Evolutionary conservation across 2,113 vertebrate species (phyloP).

Genomic region (Sinocyclocheilus maitianheensis): DNA sequence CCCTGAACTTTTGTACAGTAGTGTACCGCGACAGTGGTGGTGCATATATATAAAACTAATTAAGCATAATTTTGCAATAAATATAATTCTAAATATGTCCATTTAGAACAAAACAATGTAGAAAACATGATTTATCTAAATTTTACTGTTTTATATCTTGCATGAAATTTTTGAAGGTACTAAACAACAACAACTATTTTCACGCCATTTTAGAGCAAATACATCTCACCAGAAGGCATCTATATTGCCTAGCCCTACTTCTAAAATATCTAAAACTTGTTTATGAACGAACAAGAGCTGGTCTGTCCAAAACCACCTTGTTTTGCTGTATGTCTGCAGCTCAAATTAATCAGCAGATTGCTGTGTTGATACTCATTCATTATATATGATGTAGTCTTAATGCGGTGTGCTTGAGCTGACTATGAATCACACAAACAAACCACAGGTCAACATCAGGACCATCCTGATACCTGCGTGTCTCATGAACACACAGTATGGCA

Average conservation of each 20-base stretch:
- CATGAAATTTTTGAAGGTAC: not conserved
- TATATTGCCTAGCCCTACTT: not conserved
- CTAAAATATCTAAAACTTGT: not conserved
- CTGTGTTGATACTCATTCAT: conserved; percentile 52
- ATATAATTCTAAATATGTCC: not conserved
- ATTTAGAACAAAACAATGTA: not conserved
- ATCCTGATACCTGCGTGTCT: not conserved
- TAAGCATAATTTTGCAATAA: not conserved
- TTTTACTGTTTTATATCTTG: not conserved
- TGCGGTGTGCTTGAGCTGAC: not conserved
- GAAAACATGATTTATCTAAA: not conserved
- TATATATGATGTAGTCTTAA: conserved; percentile 42
- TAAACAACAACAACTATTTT: not conserved
- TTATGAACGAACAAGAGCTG: conserved; percentile 55
- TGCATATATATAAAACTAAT: not conserved
- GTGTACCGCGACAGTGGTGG: not conserved
- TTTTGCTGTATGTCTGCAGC: conserved; percentile 36
- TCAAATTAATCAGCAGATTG: conserved; percentile 52
- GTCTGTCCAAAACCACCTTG: conserved; percentile 54
- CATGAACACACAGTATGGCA: not conserved
- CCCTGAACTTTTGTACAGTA: not conserved
- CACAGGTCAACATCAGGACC: conserved; percentile 1
- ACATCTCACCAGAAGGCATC: not conserved
- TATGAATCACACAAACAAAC: conserved; percentile 20
- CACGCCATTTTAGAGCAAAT: not conserved